Conservation (phyloP, 2,113 vertebrate species). For the Asarcornis scutulata region DNA sequence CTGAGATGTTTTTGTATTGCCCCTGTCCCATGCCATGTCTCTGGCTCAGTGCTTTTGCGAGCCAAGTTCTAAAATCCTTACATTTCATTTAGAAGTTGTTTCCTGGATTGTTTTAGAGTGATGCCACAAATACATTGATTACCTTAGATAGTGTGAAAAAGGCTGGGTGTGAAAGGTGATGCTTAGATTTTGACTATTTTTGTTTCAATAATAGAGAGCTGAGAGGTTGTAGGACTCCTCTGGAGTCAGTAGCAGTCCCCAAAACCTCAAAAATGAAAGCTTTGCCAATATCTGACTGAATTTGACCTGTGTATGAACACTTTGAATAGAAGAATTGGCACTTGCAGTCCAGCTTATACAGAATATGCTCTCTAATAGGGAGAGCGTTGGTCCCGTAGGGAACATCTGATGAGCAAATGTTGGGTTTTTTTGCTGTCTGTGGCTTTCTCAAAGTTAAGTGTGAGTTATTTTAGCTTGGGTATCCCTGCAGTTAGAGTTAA, state of each 20-base stretch:
- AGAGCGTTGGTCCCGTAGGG: neutral
- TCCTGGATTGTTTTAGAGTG: neutral
- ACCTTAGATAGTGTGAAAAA: neutral
- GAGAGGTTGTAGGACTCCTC: neutral
- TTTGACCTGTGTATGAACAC: neutral
- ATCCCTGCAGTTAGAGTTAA: neutral
- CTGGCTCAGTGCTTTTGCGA: neutral
- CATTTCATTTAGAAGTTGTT: neutral
- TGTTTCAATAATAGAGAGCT: neutral
- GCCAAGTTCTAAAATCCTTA: neutral
- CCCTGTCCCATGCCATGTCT: neutral
- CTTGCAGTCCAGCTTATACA: neutral
- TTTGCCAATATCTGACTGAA: neutral
- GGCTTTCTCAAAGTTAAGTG: neutral
- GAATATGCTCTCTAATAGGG: accelerated
- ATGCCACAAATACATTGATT: neutral
- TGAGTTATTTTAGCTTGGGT: neutral
- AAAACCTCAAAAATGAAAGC: neutral
- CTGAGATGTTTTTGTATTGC: neutral
- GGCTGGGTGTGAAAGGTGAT: neutral
- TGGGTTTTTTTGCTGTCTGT: neutral
- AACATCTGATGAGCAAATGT: neutral
- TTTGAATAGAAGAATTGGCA: neutral
- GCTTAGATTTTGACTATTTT: neutral
- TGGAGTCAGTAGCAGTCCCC: neutral